Conservation (phyloP, 2,113 vertebrate species). For the Sarotherodon lohbergeri region DNA sequence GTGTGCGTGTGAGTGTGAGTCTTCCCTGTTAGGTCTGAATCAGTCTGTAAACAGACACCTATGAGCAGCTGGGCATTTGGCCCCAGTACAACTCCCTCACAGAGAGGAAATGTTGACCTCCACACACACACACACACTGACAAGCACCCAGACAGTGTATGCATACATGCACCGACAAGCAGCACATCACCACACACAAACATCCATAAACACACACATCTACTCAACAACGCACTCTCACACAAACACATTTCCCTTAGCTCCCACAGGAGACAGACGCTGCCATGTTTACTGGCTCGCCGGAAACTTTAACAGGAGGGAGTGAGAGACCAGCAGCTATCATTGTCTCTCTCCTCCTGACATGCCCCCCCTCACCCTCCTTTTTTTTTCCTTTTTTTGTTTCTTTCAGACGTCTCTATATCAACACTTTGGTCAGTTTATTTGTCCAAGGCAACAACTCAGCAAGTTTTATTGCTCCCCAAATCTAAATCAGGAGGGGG, state of each 20-base stretch:
- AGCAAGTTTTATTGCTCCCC: constrained; percentile 84
- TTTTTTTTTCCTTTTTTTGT: constrained; percentile 27
- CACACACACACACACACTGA: constrained; percentile 37
- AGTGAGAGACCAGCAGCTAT: constrained; percentile 63
- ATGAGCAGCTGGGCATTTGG: constrained; percentile 88
- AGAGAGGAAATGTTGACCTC: constrained; percentile 77
- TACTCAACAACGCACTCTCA: constrained; percentile 40
- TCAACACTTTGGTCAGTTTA: constrained; percentile 88
- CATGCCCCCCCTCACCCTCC: neutral
- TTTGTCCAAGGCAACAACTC: constrained; percentile 86
- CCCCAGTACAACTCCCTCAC: constrained; percentile 66
- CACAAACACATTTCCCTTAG: constrained; percentile 43
- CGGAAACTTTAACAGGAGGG: constrained; percentile 82
- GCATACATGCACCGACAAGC: constrained; percentile 37
- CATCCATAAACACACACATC: constrained; percentile 49
- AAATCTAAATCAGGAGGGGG: constrained; percentile 71
- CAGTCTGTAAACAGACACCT: constrained; percentile 70
- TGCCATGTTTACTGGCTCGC: constrained; percentile 87
- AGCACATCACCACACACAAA: constrained; percentile 51
- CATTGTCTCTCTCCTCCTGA: neutral
- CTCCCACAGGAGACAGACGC: constrained; percentile 78
- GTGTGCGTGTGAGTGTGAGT: neutral
- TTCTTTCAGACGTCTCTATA: constrained; percentile 79
- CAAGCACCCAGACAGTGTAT: neutral
- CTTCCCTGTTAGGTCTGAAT: constrained; percentile 32